Conservation (phyloP, 2,888 invertebrate genomes). For the Ryuthela nishihirai region DNA sequence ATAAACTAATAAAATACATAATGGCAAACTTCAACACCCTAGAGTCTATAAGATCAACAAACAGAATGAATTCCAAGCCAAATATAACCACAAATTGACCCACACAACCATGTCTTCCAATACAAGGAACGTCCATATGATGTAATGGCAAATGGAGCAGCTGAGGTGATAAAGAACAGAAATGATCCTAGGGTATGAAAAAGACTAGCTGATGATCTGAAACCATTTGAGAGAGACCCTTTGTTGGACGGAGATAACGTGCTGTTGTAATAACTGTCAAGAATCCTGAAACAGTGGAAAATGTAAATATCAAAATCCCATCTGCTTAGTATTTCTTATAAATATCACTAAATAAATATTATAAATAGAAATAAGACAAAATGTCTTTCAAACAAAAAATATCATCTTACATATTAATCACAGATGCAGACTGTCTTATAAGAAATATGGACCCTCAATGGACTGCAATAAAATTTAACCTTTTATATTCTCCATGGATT, state of each 20-base stretch:
- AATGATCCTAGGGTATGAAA: conserved; percentile 21
- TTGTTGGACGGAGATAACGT: conserved; percentile 27
- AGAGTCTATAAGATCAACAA: conserved; percentile 19
- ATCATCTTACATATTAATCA: too few relatives aligned
- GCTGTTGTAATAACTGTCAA: conserved; percentile 24
- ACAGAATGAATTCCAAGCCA: conserved; percentile 31
- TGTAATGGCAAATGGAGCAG: conserved; percentile 31
- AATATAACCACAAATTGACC: conserved; percentile 28
- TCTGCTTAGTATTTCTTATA: too few relatives aligned
- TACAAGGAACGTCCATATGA: conserved; percentile 32
- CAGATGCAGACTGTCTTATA: too few relatives aligned
- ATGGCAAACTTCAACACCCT: too few relatives aligned
- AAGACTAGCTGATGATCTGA: conserved; percentile 17
- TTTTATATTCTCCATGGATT: too few relatives aligned
- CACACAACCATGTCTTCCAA: conserved; percentile 33
- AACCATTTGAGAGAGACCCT: conserved; percentile 12
- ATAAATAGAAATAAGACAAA: too few relatives aligned
- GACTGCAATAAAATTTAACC: too few relatives aligned
- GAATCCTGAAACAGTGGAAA: conserved; percentile 9
- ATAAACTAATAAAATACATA: too few relatives aligned
- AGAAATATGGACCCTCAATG: too few relatives aligned
- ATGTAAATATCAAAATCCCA: neutral
- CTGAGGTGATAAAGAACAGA: conserved; percentile 22
- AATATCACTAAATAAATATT: too few relatives aligned
- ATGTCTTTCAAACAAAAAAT: too few relatives aligned